phyloP scores from a whole-genome alignment of 1,140 invertebrate species.

The Solenopsis fugax region DNA sequence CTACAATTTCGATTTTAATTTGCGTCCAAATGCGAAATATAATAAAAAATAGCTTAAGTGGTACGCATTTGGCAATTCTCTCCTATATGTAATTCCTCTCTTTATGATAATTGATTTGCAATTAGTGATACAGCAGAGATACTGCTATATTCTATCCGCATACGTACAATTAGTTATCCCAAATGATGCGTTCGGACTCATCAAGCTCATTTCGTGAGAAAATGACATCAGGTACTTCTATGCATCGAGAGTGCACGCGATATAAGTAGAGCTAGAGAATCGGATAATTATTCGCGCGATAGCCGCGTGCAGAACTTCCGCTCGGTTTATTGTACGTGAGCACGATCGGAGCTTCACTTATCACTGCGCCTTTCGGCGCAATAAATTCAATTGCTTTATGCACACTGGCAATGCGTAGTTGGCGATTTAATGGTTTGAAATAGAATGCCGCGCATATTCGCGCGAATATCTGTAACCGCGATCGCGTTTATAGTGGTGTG shows the following conservation, averaged over 20 bases:
- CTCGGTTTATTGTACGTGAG: constrained; percentile 31
- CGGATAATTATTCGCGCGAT: constrained; percentile 15
- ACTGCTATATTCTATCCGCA: not conserved
- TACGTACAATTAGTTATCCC: not conserved
- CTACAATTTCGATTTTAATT: too few relatives aligned
- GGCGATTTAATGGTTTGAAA: constrained; percentile 34
- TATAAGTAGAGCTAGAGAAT: not conserved
- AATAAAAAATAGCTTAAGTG: too few relatives aligned
- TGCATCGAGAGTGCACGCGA: not conserved
- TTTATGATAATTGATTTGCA: not conserved
- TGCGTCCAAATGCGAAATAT: too few relatives aligned
- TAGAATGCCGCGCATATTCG: constrained; percentile 35
- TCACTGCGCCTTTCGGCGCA: constrained; percentile 11
- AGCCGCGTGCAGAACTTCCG: constrained; percentile 19
- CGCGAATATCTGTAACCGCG: constrained; percentile 17
- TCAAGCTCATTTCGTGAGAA: not conserved
- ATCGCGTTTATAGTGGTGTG: constrained; percentile 4
- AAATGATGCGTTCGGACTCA: not conserved
- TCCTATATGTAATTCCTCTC: not conserved
- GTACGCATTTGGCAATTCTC: too few relatives aligned
- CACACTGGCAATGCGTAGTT: not conserved
- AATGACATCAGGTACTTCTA: constrained; percentile 8
- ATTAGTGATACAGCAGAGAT: not conserved
- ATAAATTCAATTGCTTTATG: constrained; percentile 48
- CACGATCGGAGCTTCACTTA: constrained; percentile 40